Base-by-base conservation (phyloP, 2,113 vertebrate species). In the Tragelaphus imberbis region DNA sequence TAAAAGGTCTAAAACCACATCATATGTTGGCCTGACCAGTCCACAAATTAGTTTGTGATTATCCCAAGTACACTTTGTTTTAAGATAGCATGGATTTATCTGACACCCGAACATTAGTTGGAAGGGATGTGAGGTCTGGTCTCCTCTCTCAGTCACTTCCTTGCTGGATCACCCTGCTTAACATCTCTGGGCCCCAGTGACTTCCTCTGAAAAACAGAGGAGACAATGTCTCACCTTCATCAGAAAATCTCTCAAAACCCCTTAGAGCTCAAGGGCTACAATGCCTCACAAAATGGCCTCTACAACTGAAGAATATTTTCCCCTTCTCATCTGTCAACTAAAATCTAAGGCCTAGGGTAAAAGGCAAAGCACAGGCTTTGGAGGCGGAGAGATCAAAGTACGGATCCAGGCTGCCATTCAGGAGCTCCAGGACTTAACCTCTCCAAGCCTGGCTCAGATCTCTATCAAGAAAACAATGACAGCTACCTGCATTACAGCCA, bases 301-400 rank as follows among this genome's bases (percentile, higher is more conserved):
- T 77, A 55, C 40, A 81, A 80, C 97, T 21, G 51, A 97, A 97
- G 5, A n/a, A 2, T 13, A 33, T 91, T 84, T 88, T 71, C 30
- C 28, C 23, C 56, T 81, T 97, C 80, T 58, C 63, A 91, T 95
- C 84, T 88, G 53, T 93, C 86, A 94, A 88, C 63, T 89, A 87
- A 95, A 97, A 96, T 81, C 92, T 40, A 68, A 96, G 65, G 88
- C 75, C 79, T 75, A 30, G 51, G 27, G n/a, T 88, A 94, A 90
- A 23, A 88, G 85, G n/a, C 9, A 40, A 90, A 91, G 95, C 59
- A 86, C 3, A 36, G 85, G 59, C 40, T 94, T 93, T 63, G 53
- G 59, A 82, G 49, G 93, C 27, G 30, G 28, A 93, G 88, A 21
- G 44, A 63, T 65, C 53, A 13, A 93, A 71, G n/a, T 9, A 23